These are phyloP conservation scores for Propithecus perrieri DNA, from an alignment of 2,797 vertebrate species.

Conservation along the genomic window DNA sequence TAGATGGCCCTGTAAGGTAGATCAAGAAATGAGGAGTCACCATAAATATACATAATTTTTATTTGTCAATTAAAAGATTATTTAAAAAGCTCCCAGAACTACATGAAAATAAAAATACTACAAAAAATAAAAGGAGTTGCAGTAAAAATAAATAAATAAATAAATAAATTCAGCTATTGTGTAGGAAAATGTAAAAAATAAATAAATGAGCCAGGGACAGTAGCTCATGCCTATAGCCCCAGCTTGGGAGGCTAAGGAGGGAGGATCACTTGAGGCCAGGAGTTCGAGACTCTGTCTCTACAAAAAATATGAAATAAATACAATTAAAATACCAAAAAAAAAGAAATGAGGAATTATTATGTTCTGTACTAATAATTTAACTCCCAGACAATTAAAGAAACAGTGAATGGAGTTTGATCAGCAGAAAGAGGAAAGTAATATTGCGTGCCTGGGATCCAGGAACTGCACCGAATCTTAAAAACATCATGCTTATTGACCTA, in stretches of 20 bases:
- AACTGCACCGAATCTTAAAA: neutral
- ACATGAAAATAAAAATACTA: neutral
- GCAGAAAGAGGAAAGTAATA: neutral
- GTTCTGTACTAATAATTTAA: neutral
- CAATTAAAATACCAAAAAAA: neutral
- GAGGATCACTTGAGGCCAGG: neutral
- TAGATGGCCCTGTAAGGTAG: neutral
- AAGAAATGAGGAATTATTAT: neutral
- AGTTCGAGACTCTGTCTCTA: neutral
- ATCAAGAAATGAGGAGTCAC: neutral
- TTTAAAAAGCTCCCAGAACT: neutral
- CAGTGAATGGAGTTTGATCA: neutral
- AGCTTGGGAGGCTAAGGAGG: neutral
- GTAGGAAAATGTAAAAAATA: neutral
- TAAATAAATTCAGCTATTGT: neutral
- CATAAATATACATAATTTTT: neutral
- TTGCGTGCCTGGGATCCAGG: neutral
- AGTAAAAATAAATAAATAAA: neutral
- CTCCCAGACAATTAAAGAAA: neutral
- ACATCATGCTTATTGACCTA: neutral
- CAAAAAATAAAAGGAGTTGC: too few species aligned
- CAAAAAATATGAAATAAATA: neutral
- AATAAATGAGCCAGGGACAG: neutral
- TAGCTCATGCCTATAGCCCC: neutral
- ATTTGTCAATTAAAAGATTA: neutral